These are phyloP conservation scores for Zaprionus taronus DNA, from an alignment of 1,140 invertebrate genomes.

Conservation along the genomic window DNA sequence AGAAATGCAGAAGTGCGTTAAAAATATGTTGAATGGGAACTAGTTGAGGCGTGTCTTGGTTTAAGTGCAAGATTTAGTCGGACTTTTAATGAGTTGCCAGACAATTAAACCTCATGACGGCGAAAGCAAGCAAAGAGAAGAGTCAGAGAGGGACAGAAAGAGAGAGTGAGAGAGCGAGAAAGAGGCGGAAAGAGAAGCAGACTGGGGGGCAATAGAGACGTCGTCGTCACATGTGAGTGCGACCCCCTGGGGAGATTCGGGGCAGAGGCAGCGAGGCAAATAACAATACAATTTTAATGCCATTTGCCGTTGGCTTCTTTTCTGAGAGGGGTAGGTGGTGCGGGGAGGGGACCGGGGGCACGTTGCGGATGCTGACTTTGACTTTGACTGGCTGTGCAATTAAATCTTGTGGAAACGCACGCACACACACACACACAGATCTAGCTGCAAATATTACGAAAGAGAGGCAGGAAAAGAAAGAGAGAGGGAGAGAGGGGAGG, in stretches of 20 bases:
- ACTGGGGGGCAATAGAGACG: neutral
- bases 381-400: slow-evolving; percentile 51
- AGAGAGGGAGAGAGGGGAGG: neutral
- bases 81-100: slow-evolving; percentile 76
- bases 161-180: neutral
- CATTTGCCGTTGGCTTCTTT: slow-evolving; percentile 32
- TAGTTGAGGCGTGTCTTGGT: slow-evolving; percentile 31
- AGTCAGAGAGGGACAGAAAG: neutral
- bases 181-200: neutral
- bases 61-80: slow-evolving; percentile 42
- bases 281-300: slow-evolving; percentile 80
- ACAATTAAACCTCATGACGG: slow-evolving; percentile 62
- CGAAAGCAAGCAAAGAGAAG: neutral
- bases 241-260: neutral
- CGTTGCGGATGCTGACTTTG: slow-evolving; percentile 10
- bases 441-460: slow-evolving; percentile 4
- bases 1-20: slow-evolving; percentile 20
- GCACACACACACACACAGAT: slow-evolving; percentile 12
- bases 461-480: neutral
- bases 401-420: slow-evolving; percentile 65
- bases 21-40: slow-evolving; percentile 34
- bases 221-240: neutral
- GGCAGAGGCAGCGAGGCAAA: slow-evolving; percentile 55
- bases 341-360: neutral
- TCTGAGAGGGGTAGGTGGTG: neutral